Evolutionary conservation across 2,888 invertebrate species (phyloP).

Genomic region (Octonoba sinensis): DNA sequence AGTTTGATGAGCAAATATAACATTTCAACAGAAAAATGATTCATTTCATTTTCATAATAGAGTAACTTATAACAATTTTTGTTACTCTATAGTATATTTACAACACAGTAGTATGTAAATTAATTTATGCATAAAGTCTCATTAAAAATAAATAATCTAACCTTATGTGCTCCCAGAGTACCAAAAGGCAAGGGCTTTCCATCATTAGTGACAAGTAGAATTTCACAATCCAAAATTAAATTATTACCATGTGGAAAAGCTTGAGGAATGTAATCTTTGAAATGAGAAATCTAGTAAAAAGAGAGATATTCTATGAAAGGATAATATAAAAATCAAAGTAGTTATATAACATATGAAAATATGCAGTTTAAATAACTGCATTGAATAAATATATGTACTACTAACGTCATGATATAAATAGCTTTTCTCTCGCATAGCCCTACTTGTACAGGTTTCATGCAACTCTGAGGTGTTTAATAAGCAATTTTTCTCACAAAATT

Average conservation of each 20-base stretch:
- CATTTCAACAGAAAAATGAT: not conserved
- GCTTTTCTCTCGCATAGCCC: too few species aligned
- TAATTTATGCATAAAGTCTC: not conserved
- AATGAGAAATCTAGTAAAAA: slow-evolving; percentile 78
- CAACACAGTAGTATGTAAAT: not conserved
- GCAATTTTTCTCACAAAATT: too few species aligned
- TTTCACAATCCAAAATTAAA: slow-evolving; percentile 91
- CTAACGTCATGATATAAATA: too few species aligned
- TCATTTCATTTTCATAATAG: not conserved
- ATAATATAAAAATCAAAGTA: not conserved
- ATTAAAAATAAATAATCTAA: slow-evolving; percentile 66
- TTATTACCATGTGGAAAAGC: slow-evolving; percentile 91
- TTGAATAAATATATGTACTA: too few species aligned
- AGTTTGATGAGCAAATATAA: too few species aligned
- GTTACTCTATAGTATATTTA: not conserved
- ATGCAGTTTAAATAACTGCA: too few species aligned
- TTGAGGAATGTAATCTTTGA: slow-evolving; percentile 86
- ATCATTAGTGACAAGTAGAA: slow-evolving; percentile 86
- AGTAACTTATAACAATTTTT: not conserved
- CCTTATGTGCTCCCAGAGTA: slow-evolving; percentile 88
- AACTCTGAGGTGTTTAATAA: too few species aligned
- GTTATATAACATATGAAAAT: too few species aligned
- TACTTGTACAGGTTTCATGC: too few species aligned
- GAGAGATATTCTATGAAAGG: not conserved
- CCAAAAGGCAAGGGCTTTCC: slow-evolving; percentile 93